Evolutionary conservation across 1,140 invertebrate species (phyloP), one percentile per base, ranked within the genome.

Genomic region (Chymomyza costata): DNA sequence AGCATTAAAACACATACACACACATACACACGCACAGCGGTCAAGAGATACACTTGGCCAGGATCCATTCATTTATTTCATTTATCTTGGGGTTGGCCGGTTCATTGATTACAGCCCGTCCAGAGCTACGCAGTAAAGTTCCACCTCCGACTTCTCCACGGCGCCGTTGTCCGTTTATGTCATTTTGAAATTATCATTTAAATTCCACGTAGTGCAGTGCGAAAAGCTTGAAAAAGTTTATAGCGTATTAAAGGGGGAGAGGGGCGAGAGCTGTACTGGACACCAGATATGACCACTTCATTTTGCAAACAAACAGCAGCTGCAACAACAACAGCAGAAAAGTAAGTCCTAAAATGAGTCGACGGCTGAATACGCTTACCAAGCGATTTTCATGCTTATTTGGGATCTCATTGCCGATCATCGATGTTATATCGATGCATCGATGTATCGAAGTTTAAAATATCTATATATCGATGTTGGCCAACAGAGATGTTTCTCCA

Each of bases 141-240:
- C 48, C 16, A 58, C 13, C 41, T 44, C 25, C 25, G 13, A 31
- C 25, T 44, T 46, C n/a, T 45, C n/a, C n/a, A n/a, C n/a, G n/a
- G n/a, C n/a, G n/a, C n/a, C n/a, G n/a, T 34, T 52, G 53, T n/a
- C n/a, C 71, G 55, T 76, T 76, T 78, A 78, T 76, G 71, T 76
- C 70, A 76, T 76, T 76, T 70, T 76, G 71, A 78, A 76, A 76
- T 76, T 76, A 76, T 78, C 70, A 66, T 76, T 78, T 66, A 78
- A 53, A 62, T 71, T 31, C 28, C 32, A 30, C 25, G 48, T 38
- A 21, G 37, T 8, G 11, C 1, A 14, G 17, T 34, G 11, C 13
- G 53, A 13, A n/a, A n/a, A 41, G 34, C 38, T 50, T 31, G 32
- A 28, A 30, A 7, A 31, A n/a, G n/a, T n/a, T n/a, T n/a, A n/a